A percentile compares a stretch with the other conserved stretches of the same genome.
phyloP scores from a whole-genome alignment of 2,888 invertebrate genomes.

The Troglohyphantes excavatus region DNA sequence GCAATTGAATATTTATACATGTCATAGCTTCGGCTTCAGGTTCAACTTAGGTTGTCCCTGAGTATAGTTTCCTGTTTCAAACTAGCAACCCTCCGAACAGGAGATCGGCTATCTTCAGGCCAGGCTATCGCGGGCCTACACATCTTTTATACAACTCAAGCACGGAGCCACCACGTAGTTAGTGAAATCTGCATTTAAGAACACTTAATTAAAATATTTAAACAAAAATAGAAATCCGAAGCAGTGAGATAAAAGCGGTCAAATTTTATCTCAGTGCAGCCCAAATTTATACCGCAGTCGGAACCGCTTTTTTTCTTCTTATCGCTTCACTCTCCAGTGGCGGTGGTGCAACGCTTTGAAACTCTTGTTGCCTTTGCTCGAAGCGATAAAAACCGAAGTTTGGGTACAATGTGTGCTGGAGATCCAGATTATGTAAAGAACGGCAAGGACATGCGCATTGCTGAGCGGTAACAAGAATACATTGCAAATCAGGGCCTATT shows the following conservation, averaged over 20 bases:
- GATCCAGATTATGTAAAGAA: too few relatives aligned
- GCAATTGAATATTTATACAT: too few relatives aligned
- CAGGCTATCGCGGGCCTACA: too few relatives aligned
- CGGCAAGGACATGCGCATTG: too few relatives aligned
- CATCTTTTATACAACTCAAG: neutral
- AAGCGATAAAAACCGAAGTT: neutral
- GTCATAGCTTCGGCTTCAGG: too few relatives aligned
- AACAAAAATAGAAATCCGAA: neutral
- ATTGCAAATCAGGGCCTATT: too few relatives aligned
- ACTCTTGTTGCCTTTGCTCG: neutral
- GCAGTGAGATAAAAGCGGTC: neutral
- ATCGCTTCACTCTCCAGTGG: neutral
- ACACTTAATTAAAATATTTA: neutral
- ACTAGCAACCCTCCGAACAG: too few relatives aligned
- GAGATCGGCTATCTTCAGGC: too few relatives aligned
- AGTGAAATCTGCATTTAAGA: too few relatives aligned
- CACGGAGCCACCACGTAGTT: neutral
- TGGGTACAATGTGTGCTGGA: neutral
- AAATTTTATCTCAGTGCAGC: neutral
- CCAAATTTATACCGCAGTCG: neutral
- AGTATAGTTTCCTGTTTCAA: too few relatives aligned
- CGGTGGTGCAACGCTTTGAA: neutral
- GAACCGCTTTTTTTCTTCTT: neutral
- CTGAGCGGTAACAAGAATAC: too few relatives aligned
- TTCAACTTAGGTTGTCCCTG: too few relatives aligned